These are phyloP conservation scores for Cyclophora albipunctata DNA, from an alignment of 2,888 invertebrate genomes.

Conservation along the genomic window DNA sequence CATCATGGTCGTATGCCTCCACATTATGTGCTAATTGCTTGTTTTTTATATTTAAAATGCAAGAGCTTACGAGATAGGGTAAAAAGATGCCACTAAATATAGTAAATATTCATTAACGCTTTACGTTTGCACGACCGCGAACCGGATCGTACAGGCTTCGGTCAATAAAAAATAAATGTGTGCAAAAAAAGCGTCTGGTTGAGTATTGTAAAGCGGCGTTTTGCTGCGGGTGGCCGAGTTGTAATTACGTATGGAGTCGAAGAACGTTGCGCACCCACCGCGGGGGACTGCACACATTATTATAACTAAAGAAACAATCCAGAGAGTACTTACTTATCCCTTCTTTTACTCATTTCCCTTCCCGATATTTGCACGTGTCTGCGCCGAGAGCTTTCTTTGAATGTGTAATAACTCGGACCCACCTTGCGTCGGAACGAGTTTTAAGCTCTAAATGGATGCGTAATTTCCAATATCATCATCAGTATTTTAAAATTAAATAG, in stretches of 20 bases:
- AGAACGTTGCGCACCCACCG: constrained; percentile 14
- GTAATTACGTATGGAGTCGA: constrained; percentile 25
- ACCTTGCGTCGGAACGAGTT: too few species aligned
- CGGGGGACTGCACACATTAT: constrained; percentile 17
- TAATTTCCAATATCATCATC: too few species aligned
- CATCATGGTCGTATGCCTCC: constrained; percentile 14
- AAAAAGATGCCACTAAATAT: constrained; percentile 33
- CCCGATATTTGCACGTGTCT: too few species aligned
- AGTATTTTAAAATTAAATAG: too few species aligned
- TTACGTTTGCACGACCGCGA: constrained; percentile 27
- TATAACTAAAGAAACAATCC: too few species aligned
- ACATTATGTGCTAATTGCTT: constrained; percentile 33
- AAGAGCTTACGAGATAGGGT: constrained; percentile 19
- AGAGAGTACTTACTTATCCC: too few species aligned
- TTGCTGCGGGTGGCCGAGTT: constrained; percentile 33
- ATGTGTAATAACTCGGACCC: too few species aligned
- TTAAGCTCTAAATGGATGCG: too few species aligned
- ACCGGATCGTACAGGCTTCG: constrained; percentile 28
- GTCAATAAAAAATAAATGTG: constrained; percentile 22
- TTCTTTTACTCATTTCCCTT: too few species aligned
- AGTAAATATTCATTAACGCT: constrained; percentile 49
- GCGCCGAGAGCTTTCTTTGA: too few species aligned
- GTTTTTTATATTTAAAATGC: constrained; percentile 16
- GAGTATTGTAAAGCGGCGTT: constrained; percentile 24
- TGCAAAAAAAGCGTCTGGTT: constrained; percentile 22